phyloP scores from a whole-genome alignment of 2,113 vertebrate species.

The Ia io region DNA sequence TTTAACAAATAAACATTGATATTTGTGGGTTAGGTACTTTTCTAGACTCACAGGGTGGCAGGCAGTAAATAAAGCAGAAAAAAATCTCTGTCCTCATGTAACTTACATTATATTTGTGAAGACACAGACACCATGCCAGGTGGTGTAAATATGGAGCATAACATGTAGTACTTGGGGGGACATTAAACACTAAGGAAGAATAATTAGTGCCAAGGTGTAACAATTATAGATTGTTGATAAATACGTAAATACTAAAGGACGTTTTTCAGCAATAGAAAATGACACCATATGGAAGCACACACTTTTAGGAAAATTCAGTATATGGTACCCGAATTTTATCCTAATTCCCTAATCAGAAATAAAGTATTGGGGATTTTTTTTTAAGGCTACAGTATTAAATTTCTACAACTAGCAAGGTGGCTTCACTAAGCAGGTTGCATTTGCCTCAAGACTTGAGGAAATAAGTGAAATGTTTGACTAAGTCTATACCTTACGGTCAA shows the following conservation, averaged over 20 bases:
- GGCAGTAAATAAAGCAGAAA: background rate
- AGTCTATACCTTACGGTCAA: background rate
- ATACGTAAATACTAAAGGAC: background rate
- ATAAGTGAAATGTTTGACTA: background rate
- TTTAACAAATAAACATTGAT: background rate
- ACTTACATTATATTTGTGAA: background rate
- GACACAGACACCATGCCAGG: background rate
- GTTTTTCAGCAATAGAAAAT: background rate
- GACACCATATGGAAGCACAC: background rate
- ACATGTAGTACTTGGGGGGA: background rate
- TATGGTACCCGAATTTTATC: too few relatives aligned
- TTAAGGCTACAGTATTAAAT: too few relatives aligned
- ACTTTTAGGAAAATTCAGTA: background rate
- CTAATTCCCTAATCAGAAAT: too few relatives aligned
- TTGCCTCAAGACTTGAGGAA: background rate
- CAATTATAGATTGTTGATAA: background rate
- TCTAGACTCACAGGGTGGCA: background rate
- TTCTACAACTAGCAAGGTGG: too few relatives aligned
- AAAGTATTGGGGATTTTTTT: too few relatives aligned
- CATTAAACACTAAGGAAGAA: background rate
- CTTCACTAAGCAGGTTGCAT: background rate
- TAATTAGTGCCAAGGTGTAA: background rate
- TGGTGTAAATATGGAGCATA: background rate
- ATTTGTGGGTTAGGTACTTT: background rate
- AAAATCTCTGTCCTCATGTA: background rate